Conservation (phyloP, 1,140 invertebrate species). For the Cydia amplana region DNA sequence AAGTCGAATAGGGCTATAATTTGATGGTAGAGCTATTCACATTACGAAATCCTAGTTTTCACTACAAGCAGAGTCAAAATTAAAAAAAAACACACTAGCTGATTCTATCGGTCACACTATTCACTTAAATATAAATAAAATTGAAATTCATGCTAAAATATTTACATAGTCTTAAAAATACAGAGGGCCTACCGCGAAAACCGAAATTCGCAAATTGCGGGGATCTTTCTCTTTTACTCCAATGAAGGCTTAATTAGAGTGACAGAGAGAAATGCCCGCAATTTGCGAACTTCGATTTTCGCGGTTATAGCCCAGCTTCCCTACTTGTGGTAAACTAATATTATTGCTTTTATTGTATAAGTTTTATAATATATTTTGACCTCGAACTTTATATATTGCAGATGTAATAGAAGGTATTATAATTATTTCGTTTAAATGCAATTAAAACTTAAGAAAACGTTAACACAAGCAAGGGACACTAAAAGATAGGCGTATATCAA, state of each 20-base stretch:
- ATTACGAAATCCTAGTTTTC: background rate
- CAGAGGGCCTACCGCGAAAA: no score
- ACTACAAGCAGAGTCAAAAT: slow-evolving; percentile 43
- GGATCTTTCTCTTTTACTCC: no score
- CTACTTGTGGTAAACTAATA: slow-evolving; percentile 42
- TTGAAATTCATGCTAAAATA: slow-evolving; percentile 66
- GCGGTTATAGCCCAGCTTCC: no score
- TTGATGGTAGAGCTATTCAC: background rate
- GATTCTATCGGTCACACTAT: slow-evolving; percentile 56
- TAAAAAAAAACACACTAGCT: slow-evolving; percentile 56
- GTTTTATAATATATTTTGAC: slow-evolving; percentile 6
- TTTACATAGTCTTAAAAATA: slow-evolving; percentile 51
- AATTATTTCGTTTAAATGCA: background rate
- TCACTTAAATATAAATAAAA: slow-evolving; percentile 60
- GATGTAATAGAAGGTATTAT: background rate
- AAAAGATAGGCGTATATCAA: background rate
- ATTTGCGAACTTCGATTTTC: no score
- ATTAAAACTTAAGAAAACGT: background rate
- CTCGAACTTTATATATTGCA: background rate
- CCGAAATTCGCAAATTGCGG: no score
- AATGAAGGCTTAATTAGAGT: no score
- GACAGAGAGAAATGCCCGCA: no score
- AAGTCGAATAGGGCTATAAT: background rate
- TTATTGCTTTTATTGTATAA: slow-evolving; percentile 42
- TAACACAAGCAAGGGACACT: slow-evolving; percentile 19